Percentiles rank a stretch among this genome's conserved stretches.
Evolutionary conservation across 2,113 vertebrate species (phyloP).

Genomic region (Laticauda laticaudata): DNA sequence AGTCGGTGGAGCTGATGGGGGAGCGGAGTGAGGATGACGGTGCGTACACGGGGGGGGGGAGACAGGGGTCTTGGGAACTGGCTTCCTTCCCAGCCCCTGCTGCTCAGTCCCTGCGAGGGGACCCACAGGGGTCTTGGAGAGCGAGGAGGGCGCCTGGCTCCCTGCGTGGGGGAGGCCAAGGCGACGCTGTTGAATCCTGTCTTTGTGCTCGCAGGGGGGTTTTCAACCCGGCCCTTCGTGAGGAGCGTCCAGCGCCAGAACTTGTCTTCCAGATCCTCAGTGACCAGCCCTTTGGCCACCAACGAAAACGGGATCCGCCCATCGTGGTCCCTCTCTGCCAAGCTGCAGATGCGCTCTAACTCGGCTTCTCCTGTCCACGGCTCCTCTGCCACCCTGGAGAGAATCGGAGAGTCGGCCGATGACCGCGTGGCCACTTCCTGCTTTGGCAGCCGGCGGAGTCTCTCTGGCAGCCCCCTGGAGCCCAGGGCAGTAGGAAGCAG

Average conservation of each 20-base stretch:
- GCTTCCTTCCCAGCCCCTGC: background rate
- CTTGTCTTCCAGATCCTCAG: conserved; percentile 87
- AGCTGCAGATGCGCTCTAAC: conserved; percentile 91
- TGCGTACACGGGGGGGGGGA: conserved; percentile 56
- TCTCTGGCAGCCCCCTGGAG: conserved; percentile 72
- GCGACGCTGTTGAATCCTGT: background rate
- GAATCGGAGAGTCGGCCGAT: conserved; percentile 87
- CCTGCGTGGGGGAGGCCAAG: background rate
- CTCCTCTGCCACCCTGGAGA: conserved; percentile 86
- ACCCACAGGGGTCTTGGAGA: background rate
- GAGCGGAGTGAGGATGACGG: conserved; percentile 94
- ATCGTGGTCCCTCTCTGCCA: conserved; percentile 90
- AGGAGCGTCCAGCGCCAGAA: conserved; percentile 96
- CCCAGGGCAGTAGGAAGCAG: conserved; percentile 47
- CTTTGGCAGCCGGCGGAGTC: conserved; percentile 82
- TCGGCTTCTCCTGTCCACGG: conserved; percentile 84
- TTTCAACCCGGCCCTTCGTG: conserved; percentile 94
- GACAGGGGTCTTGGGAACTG: background rate
- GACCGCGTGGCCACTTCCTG: conserved; percentile 92
- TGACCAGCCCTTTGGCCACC: conserved; percentile 88
- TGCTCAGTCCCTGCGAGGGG: background rate
- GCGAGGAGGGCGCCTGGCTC: background rate
- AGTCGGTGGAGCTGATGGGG: conserved; percentile 86
- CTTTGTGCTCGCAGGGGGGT: conserved; percentile 79
- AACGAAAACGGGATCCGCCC: conserved; percentile 86